Base-by-base conservation (phyloP, 2,888 invertebrate genomes). In the Perithous albicinctus region DNA sequence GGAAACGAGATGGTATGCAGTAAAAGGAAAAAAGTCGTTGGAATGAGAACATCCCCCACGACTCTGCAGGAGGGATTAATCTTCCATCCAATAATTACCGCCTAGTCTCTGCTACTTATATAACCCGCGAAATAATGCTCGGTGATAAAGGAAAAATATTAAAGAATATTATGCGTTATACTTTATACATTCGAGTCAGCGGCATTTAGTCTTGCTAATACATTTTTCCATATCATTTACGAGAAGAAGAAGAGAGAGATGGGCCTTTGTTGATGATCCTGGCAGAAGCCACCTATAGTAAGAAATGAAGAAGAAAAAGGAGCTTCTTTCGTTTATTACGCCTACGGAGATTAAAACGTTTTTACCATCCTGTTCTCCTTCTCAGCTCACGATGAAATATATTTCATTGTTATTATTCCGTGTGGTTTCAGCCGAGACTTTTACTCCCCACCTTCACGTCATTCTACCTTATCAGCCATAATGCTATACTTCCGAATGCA, bases 81-180 rank as follows among this genome's bases (percentile, higher is more conserved):
- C 61, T 66, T 38, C 48, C 61, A 54, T 77, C 63, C 61, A 77
- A 77, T 77, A 69, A 69, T 69, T 61, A 69, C 35, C 74, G 54
- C 15, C 32, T 15, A 29, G 69, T 41, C 23, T 41, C 23, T 20
- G 69, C 69, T 41, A 56, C 54, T 56, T 41, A 26, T 63, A 41
- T 23, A 56, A 56, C 56, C 8, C 56, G 12, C 6, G 48, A 70
- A n/a, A 70, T 70, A 51, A 15, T 23, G 38, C 23, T 29, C 12
- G n/a, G 56, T 29, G 54, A 70, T 56, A 54, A 56, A 70, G 69
- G 29, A 56, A 70, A 56, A 70, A 56, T 70, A 70, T 70, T 70
- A 56, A 56, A 70, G 69, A 70, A 70, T 56, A 56, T 70, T 70
- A 41, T 70, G 26, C 54, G 38, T 41, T 48, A 48, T 51, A 51